Base-by-base conservation (phyloP, 1,140 invertebrate species). In the Drosophila orena region DNA sequence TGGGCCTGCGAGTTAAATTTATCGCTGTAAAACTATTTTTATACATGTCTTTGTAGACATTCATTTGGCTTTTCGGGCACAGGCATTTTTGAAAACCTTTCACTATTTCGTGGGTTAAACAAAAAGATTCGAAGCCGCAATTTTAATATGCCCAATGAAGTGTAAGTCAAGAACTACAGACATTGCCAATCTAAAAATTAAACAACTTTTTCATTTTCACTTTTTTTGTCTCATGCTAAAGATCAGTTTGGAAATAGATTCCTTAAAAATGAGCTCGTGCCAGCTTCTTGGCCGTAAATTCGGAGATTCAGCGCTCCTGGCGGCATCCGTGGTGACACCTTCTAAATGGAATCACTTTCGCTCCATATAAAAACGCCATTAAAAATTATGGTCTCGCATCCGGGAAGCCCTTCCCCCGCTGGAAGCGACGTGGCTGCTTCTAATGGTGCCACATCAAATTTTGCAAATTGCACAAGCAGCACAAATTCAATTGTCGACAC, bases 281-380 rank as follows among this genome's bases (percentile, higher is more conserved):
- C 8, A 17, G 3, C 6, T 14, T 5, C n/a, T 14, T 17, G 22
- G 5, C 3, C 4, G 11, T 50, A 47, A 47, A 37, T 17, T 8
- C 24, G 30, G 35, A 8, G 40, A 10, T 49, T 54, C 22, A 44
- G 15, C 34, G 22, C 10, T 38, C 7, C 22, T 47, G n/a, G 22
- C 34, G 17, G 22, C 22, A 24, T 22, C 12, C 5, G 14, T 37
- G 40, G 17, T 56, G 60, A 46, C 42, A 40, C 14, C 47, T 37
- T 53, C 40, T 61, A 81, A 79, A 81, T 86, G 74, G 81, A 86
- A 86, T 86, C 81, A 86, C 83, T 86, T 88, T 86, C 72, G 70
- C 84, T 85, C 61, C 79, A 69, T 66, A 75, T 71, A 72, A 58
- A 84, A 79, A 88, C 77, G 85, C 80, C 80, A 89, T 89, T 89